Evolutionary conservation across 2,113 vertebrate genomes (phyloP).

Genomic region (Lipotes vexillifer): DNA sequence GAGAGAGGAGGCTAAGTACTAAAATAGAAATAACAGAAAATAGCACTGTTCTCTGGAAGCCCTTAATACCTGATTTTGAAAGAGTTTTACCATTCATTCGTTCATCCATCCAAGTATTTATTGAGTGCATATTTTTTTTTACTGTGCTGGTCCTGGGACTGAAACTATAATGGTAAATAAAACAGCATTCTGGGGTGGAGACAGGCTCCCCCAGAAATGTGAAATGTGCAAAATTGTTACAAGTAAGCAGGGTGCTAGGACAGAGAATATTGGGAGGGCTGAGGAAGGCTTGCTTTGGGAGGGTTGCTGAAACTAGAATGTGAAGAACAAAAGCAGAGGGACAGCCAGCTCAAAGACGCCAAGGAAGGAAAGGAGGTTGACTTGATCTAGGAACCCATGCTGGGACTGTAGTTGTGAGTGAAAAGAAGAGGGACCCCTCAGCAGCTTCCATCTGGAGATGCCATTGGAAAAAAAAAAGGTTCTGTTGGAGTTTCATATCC

Average conservation of each 20-base stretch:
- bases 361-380: neutral
- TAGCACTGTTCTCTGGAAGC: neutral
- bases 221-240: neutral
- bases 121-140: neutral
- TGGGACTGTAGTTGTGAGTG: neutral
- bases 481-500: neutral
- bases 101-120: neutral
- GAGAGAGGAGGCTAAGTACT: neutral
- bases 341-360: neutral
- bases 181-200: neutral
- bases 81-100: neutral
- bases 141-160: neutral
- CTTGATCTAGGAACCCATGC: neutral
- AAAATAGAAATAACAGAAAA: constrained; percentile 39
- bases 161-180: neutral
- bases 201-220: neutral
- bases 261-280: neutral
- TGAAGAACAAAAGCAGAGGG: neutral
- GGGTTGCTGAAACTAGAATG: neutral
- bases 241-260: neutral
- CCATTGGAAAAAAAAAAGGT: neutral
- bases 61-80: neutral
- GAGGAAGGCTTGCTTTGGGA: neutral
- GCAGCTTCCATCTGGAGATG: neutral
- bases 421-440: neutral